A percentile compares a stretch with the other conserved stretches of the same genome.
These are phyloP conservation scores for Pagrus major DNA, from an alignment of 2,113 vertebrate genomes.

Conservation along the genomic window DNA sequence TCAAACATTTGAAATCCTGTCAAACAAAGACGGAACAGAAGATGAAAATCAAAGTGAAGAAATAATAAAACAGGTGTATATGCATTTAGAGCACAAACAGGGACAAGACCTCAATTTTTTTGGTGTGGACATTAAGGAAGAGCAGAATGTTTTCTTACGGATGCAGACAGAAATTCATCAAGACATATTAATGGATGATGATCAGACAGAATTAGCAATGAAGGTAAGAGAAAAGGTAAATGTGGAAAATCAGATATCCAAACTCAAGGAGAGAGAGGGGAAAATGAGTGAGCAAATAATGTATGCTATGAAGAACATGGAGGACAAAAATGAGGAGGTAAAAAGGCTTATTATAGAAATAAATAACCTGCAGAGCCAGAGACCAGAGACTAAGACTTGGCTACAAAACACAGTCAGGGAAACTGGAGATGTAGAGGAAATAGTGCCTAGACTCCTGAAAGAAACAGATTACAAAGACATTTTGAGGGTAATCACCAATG, in stretches of 20 bases:
- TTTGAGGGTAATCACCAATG: background rate
- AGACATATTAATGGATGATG: constrained; percentile 21
- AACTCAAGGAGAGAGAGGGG: constrained; percentile 45
- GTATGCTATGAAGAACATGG: constrained; percentile 38
- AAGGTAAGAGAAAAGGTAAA: constrained; percentile 23
- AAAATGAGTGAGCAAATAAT: constrained; percentile 56
- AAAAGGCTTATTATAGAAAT: constrained; percentile 60
- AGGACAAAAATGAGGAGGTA: constrained; percentile 45
- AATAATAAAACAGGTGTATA: background rate
- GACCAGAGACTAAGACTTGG: constrained; percentile 1
- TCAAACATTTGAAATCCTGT: background rate
- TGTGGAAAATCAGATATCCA: constrained; percentile 45
- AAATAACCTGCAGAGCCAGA: constrained; percentile 42
- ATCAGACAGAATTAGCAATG: constrained; percentile 9
- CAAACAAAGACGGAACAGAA: background rate
- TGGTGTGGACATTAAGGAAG: background rate
- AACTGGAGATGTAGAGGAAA: constrained; percentile 17
- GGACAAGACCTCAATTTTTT: background rate
- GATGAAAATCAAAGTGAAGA: constrained; percentile 16
- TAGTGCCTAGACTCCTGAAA: constrained; percentile 12
- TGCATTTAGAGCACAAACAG: background rate
- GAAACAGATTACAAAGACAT: constrained; percentile 1
- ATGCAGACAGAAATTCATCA: constrained; percentile 15
- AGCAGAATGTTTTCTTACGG: constrained; percentile 12
- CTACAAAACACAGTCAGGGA: constrained; percentile 10